Conservation (phyloP, 2,888 invertebrate species). For the Meghimatium bilineatum region DNA sequence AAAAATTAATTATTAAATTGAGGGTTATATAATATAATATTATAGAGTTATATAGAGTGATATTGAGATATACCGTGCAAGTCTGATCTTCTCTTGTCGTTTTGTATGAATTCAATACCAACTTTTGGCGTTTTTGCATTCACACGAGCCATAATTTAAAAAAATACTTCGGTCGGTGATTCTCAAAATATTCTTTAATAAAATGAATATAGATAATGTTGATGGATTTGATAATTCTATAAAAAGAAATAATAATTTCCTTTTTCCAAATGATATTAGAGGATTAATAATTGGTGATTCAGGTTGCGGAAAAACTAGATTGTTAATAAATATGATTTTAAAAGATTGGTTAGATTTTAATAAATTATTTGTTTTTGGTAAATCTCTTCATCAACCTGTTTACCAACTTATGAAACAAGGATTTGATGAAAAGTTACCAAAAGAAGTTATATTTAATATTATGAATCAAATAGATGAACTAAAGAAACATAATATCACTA, state of each 20-base stretch:
- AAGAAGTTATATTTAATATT: constrained; percentile 7
- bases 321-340: constrained; percentile 11
- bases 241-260: constrained; percentile 21
- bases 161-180: too few species aligned
- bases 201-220: too few species aligned
- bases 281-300: constrained; percentile 16
- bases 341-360: constrained; percentile 20
- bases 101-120: too few species aligned
- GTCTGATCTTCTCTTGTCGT: too few species aligned
- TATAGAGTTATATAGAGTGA: too few species aligned
- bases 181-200: too few species aligned
- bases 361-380: constrained; percentile 12
- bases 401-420: not conserved
- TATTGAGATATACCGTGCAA: too few species aligned
- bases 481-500: not conserved
- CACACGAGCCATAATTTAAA: too few species aligned
- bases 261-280: constrained; percentile 14
- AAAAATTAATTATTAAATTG: too few species aligned
- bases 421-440: constrained; percentile 11
- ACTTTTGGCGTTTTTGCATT: too few species aligned
- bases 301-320: constrained; percentile 9
- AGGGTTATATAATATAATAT: too few species aligned
- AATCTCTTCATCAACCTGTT: not conserved
- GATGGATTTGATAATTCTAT: not conserved
- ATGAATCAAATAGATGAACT: not conserved